Conservation (phyloP, 1,140 invertebrate genomes). For the Listronotus bonariensis region DNA sequence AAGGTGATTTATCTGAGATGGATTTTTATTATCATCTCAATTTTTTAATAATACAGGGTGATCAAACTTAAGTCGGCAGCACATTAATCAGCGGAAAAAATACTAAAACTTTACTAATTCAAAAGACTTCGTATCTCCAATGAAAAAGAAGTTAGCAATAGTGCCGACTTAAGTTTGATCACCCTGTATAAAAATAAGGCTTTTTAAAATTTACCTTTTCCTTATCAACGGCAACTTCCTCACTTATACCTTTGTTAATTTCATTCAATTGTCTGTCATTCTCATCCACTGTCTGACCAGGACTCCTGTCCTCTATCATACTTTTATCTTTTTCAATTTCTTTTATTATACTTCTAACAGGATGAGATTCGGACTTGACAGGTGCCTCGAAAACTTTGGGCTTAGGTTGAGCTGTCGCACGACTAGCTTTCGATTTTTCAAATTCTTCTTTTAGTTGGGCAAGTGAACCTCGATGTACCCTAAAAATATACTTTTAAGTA, state of each 20-base stretch:
- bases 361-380: slow-evolving; percentile 43
- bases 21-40: too few relatives aligned
- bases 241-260: slow-evolving; percentile 7
- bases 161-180: too few relatives aligned
- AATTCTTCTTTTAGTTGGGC: slow-evolving; percentile 47
- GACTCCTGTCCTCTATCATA: slow-evolving; percentile 2
- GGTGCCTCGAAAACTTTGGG: slow-evolving; percentile 49
- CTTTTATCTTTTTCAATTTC: slow-evolving; percentile 53
- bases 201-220: slow-evolving; percentile 19
- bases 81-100: too few relatives aligned
- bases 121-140: too few relatives aligned
- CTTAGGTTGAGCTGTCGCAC: slow-evolving; percentile 21
- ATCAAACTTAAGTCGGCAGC: too few relatives aligned
- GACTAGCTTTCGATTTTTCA: slow-evolving; percentile 39
- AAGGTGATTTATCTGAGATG: too few relatives aligned
- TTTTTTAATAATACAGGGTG: too few relatives aligned
- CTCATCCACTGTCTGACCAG: slow-evolving; percentile 22
- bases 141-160: too few relatives aligned
- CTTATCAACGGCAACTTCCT: slow-evolving; percentile 16
- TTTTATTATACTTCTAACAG: slow-evolving; percentile 54
- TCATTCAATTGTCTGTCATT: slow-evolving; percentile 14
- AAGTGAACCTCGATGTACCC: slow-evolving; percentile 54
- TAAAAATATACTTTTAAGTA: slow-evolving; percentile 19
- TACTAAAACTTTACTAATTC: too few relatives aligned
- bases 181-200: neutral